Evolutionary conservation across 2,113 vertebrate species (phyloP).

Genomic region (Heterotilapia buettikoferi): DNA sequence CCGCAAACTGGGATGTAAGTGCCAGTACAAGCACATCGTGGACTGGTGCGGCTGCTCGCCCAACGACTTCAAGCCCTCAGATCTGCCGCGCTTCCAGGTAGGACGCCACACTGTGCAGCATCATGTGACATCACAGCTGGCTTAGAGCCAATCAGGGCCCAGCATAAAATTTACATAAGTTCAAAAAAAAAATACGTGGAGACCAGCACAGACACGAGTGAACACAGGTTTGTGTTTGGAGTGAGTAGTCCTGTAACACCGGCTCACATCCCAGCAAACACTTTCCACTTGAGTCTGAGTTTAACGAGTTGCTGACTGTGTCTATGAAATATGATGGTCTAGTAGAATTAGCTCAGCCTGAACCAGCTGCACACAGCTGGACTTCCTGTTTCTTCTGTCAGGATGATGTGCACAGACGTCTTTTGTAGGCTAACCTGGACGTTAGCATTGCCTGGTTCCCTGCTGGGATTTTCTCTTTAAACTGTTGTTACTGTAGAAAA

Average conservation of each 20-base stretch:
- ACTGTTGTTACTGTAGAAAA: neutral
- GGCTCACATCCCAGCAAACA: neutral
- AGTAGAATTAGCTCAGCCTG: neutral
- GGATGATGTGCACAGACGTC: neutral
- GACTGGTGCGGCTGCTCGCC: constrained; percentile 94
- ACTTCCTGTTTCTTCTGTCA: neutral
- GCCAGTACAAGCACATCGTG: constrained; percentile 93
- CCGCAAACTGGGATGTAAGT: constrained; percentile 90
- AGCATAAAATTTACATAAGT: rapidly evolving
- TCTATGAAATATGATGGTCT: neutral
- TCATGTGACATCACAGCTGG: neutral
- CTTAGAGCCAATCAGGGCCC: neutral
- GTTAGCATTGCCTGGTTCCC: neutral
- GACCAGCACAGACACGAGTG: neutral
- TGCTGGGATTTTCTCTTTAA: neutral
- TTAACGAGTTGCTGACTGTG: neutral
- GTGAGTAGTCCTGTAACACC: rapidly evolving
- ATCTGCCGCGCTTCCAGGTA: constrained; percentile 96
- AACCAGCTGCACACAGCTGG: neutral
- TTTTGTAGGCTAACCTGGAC: neutral
- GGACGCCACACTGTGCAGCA: neutral
- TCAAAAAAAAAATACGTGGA: rapidly evolving
- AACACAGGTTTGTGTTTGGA: neutral
- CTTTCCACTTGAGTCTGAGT: neutral
- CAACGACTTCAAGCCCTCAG: constrained; percentile 86